Conservation (phyloP, 2,797 vertebrate species). For the Ictinia mississippiensis region DNA sequence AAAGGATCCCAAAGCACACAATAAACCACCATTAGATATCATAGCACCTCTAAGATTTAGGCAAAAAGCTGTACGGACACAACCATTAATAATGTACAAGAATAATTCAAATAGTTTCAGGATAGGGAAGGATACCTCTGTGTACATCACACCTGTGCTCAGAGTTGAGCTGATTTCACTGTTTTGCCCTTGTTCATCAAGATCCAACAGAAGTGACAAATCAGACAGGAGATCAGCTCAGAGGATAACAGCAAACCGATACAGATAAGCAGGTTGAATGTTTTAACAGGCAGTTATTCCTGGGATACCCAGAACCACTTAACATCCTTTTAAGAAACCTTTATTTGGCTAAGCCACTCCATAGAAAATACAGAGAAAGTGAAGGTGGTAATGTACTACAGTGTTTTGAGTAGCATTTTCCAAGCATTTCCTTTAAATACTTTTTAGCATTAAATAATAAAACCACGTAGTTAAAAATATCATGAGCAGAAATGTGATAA, state of each 20-base stretch:
- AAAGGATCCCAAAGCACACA: neutral
- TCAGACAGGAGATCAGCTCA: neutral
- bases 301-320: neutral
- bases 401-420: neutral
- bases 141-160: neutral
- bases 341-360: neutral
- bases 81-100: neutral
- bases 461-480: neutral
- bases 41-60: neutral
- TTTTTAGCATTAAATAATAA: neutral
- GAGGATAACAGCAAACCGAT: neutral
- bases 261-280: neutral
- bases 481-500: neutral
- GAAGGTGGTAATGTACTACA: neutral
- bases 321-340: neutral
- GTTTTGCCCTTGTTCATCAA: neutral
- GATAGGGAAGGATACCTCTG: neutral
- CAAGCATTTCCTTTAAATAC: neutral
- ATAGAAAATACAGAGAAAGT: neutral
- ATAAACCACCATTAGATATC: neutral
- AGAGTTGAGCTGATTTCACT: neutral
- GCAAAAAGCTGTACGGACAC: neutral
- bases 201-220: neutral
- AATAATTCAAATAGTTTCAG: neutral
- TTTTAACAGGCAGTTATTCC: neutral